Conservation (phyloP, 2,888 invertebrate species). For the Tachina grossa region DNA sequence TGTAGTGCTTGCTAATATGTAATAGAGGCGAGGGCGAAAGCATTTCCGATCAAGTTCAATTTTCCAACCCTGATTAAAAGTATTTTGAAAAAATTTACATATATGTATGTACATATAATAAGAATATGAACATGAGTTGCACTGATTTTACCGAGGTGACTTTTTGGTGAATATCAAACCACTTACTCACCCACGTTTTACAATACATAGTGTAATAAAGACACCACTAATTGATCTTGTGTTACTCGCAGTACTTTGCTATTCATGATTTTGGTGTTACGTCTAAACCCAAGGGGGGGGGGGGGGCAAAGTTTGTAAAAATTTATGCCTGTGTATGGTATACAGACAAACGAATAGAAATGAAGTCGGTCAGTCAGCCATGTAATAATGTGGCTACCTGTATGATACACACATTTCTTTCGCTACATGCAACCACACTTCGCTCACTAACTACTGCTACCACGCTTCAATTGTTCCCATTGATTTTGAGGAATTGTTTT, state of each 20-base stretch:
- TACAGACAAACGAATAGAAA: constrained; percentile 7
- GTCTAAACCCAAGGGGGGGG: not conserved
- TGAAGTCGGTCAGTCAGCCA: constrained; percentile 52
- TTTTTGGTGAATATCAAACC: constrained; percentile 1
- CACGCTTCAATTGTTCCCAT: constrained; percentile 51
- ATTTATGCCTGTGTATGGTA: constrained; percentile 20
- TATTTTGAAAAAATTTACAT: no score
- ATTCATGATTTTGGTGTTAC: not conserved
- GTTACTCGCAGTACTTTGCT: not conserved
- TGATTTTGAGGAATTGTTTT: constrained; percentile 48
- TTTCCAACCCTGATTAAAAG: no score
- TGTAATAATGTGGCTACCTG: constrained; percentile 26
- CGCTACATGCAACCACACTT: not conserved
- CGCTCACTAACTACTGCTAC: not conserved
- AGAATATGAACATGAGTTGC: no score
- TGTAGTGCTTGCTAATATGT: no score
- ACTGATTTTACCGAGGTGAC: not conserved
- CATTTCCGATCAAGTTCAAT: no score
- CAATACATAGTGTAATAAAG: not conserved
- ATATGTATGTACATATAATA: no score
- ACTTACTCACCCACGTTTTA: constrained; percentile 3
- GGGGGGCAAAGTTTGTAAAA: constrained; percentile 25
- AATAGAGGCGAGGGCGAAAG: no score
- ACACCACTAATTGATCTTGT: constrained; percentile 17
- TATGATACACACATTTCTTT: not conserved